Evolutionary conservation across 2,113 vertebrate species (phyloP).

Genomic region (Rhagologus leucostigma): DNA sequence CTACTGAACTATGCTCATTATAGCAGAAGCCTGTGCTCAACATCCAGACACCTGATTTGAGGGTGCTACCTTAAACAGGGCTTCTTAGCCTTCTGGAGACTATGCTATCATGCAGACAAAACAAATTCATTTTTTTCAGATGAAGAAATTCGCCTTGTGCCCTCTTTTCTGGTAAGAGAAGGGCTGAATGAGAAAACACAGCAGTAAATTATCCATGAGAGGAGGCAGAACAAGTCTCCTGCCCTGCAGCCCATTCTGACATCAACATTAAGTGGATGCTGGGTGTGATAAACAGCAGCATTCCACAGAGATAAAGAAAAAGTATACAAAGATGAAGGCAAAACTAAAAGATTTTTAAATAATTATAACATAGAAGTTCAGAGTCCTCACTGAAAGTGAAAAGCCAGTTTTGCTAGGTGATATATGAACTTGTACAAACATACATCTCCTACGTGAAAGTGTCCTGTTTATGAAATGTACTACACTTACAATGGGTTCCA

Average conservation of each 20-base stretch:
- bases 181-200: not conserved
- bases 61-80: not conserved
- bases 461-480: not conserved
- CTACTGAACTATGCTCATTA: not conserved
- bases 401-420: not conserved
- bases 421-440: not conserved
- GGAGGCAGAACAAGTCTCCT: not conserved
- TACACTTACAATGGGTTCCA: not conserved
- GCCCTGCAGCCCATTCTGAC: not conserved
- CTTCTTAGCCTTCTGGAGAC: not conserved
- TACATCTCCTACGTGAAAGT: not conserved
- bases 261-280: not conserved
- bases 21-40: not conserved
- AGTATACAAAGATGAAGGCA: not conserved
- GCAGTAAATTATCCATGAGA: not conserved
- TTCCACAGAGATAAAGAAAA: not conserved
- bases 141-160: not conserved
- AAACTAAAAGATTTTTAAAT: not conserved
- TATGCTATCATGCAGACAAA: not conserved
- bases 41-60: not conserved
- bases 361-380: not conserved
- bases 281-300: not conserved
- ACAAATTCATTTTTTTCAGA: not conserved
- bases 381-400: not conserved
- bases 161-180: not conserved